A percentile compares a stretch with the other conserved stretches of the same genome.
These are phyloP conservation scores for Cantharis rustica DNA, from an alignment of 2,888 invertebrate genomes.

Conservation along the genomic window DNA sequence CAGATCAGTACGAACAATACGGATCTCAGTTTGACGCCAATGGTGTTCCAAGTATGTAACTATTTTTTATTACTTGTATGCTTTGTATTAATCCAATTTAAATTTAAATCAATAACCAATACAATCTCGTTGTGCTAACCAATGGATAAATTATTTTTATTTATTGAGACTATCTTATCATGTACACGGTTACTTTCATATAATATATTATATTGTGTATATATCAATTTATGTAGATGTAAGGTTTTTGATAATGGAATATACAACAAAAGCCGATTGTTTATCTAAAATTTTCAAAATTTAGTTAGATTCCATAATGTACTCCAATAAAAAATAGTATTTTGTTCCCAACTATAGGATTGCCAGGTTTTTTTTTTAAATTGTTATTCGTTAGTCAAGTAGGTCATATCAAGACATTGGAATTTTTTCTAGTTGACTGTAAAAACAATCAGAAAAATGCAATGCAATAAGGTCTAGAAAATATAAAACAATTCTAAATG, in stretches of 20 bases:
- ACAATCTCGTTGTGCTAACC: background rate
- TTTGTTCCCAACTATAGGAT: background rate
- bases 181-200: background rate
- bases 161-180: background rate
- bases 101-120: background rate
- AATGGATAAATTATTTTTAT: background rate
- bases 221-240: background rate
- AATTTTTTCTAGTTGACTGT: background rate
- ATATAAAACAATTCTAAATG: background rate
- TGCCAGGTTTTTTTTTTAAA: background rate
- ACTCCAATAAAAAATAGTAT: background rate
- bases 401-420: background rate
- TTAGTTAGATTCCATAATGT: background rate
- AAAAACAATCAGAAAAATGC: too few relatives aligned
- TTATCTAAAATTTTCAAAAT: background rate
- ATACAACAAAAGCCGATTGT: background rate
- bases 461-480: background rate
- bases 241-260: background rate
- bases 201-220: too few relatives aligned
- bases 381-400: background rate
- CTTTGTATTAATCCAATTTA: background rate
- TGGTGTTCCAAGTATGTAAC: conserved; percentile 37
- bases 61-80: background rate
- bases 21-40: conserved; percentile 68
- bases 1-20: conserved; percentile 75